These are phyloP conservation scores for Sciaenops ocellatus DNA, from an alignment of 2,797 vertebrate species.

Conservation along the genomic window DNA sequence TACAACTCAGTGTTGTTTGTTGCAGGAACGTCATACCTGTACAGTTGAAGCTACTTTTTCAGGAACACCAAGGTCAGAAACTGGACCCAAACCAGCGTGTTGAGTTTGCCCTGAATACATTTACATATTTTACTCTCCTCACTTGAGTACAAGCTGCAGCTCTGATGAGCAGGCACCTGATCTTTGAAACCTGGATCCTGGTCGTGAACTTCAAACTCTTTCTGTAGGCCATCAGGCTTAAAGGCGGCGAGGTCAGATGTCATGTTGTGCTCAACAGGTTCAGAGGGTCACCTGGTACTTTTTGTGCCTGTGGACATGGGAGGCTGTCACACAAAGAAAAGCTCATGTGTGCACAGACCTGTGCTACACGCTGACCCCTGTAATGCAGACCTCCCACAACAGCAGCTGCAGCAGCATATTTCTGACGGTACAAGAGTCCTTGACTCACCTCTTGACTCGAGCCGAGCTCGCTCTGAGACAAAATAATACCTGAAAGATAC, in stretches of 20 bases:
- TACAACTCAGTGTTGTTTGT: neutral
- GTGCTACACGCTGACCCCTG: constrained; percentile 58
- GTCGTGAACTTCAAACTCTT: constrained; percentile 80
- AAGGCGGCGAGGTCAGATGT: constrained; percentile 76
- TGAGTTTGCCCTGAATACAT: neutral
- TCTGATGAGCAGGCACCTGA: neutral
- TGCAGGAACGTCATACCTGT: too few species aligned
- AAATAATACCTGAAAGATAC: constrained; percentile 27
- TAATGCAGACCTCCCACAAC: constrained; percentile 61
- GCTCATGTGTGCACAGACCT: constrained; percentile 61
- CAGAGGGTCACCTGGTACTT: constrained; percentile 74
- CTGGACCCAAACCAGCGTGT: neutral
- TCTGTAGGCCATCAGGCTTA: constrained; percentile 64
- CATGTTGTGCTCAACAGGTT: constrained; percentile 77
- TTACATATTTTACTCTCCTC: neutral
- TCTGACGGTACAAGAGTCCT: constrained; percentile 25
- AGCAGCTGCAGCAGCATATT: constrained; percentile 49
- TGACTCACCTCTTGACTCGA: constrained; percentile 8
- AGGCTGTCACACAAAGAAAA: constrained; percentile 60
- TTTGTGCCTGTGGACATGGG: constrained; percentile 66
- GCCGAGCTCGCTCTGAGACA: constrained; percentile 9
- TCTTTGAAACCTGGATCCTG: constrained; percentile 55
- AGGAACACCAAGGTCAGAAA: neutral
- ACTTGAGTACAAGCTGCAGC: neutral
- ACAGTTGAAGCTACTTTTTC: neutral